Evolutionary conservation across 2,797 vertebrate genomes (phyloP).

Genomic region (Chrysocyon brachyurus): DNA sequence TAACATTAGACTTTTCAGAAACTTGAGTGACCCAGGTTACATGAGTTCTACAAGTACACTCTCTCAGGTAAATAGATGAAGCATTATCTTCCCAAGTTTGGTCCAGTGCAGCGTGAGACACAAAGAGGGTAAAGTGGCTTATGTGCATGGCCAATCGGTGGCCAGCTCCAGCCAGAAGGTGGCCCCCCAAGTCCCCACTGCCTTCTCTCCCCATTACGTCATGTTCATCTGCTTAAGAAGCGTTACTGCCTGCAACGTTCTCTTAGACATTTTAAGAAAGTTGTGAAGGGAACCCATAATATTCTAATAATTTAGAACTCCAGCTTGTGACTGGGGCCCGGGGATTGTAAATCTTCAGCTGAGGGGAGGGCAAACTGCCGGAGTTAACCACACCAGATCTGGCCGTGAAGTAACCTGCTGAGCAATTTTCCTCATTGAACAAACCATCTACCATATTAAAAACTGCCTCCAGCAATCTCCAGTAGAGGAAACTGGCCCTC

Average conservation of each 20-base stretch:
- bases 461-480: conserved; percentile 69
- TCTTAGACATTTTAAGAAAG: background rate
- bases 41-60: background rate
- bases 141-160: background rate
- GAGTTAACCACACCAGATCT: background rate
- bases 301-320: background rate
- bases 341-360: background rate
- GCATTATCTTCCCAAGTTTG: background rate
- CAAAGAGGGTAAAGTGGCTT: background rate
- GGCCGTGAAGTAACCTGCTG: background rate
- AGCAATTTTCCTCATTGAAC: background rate
- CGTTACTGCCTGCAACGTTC: background rate
- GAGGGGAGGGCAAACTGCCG: background rate
- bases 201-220: background rate
- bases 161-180: background rate
- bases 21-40: background rate
- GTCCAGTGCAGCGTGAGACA: background rate
- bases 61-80: background rate
- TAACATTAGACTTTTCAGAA: background rate
- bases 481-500: conserved; percentile 29
- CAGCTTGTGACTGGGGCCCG: background rate
- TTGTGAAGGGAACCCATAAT: background rate
- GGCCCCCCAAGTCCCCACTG: background rate
- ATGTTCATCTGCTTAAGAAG: background rate
- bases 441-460: background rate